These are phyloP conservation scores for Palloptera scutellata DNA, from an alignment of 2,888 invertebrate genomes.

Conservation along the genomic window DNA sequence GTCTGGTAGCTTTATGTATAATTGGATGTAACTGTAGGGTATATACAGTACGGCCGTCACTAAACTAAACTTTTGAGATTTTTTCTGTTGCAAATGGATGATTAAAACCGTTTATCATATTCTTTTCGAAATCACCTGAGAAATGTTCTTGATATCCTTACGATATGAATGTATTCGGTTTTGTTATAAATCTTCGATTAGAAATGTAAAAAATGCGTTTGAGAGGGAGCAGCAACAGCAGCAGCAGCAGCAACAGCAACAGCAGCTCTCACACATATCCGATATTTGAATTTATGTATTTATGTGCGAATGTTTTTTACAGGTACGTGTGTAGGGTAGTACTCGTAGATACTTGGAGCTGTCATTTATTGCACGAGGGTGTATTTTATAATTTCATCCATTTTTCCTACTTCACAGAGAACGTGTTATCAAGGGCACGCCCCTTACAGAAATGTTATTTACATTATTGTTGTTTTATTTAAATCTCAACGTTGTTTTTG, in stretches of 20 bases:
- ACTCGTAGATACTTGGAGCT: conserved; percentile 18
- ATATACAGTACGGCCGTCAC: no score
- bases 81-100: conserved; percentile 42
- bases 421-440: conserved; percentile 29
- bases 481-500: conserved; percentile 20
- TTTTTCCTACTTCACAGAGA: conserved; percentile 3
- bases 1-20: no score
- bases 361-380: conserved; percentile 43
- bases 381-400: conserved; percentile 44
- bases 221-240: no score
- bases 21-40: no score
- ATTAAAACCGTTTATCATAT: conserved; percentile 47
- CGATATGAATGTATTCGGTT: conserved; percentile 7
- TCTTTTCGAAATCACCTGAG: conserved; percentile 30
- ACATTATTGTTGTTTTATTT: conserved; percentile 20
- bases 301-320: neutral
- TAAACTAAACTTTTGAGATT: no score
- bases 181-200: conserved; percentile 48
- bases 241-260: no score
- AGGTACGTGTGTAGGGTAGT: conserved; percentile 1
- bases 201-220: conserved; percentile 45
- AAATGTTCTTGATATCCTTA: conserved; percentile 20
- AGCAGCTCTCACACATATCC: no score
- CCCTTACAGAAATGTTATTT: conserved; percentile 4
- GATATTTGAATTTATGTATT: no score